Base-by-base conservation (phyloP, 2,888 invertebrate species). In the Elmis aenea region DNA sequence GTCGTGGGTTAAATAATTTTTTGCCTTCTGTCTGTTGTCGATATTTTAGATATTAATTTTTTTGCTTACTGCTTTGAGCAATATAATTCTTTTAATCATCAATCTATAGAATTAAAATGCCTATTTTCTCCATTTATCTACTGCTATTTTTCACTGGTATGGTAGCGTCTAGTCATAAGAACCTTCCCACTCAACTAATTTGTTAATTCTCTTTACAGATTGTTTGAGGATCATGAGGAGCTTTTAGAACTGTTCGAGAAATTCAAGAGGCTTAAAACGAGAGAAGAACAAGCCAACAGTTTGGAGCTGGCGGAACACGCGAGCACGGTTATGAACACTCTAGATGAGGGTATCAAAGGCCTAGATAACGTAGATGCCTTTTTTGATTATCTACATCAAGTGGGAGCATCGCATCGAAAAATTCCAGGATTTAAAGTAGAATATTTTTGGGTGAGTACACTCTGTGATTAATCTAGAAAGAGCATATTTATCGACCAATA, bases 321-420 rank as follows among this genome's bases (percentile, higher is more conserved):
- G 30, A 83, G 81, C 58, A 85, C 85, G 55, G 91, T 93, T 14
- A 92, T 92, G 91, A 81, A 79, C 55, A 88, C 90, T 1, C 67
- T 93, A 42, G 91, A 92, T 62, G 89, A 91, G 59, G 86, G 89
- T 42, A 91, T 93, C 68, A 83, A 85, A 61, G 82, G 85, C 13
- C 73, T 92, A 40, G 90, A 91, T 58, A 83, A 90, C 63, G 73
- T 88, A 67, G 90, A 91, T 66, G 79, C 80, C 58, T 89, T 91
- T 72, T 81, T 87, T 66, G 78, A 83, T 55, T 86, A 82, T 61
- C 75, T 92, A 36, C 81, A 85, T 58, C 83, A 86, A 67, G 83
- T 89, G 29, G 92, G 90, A 2, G 84, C 83, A 31, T 81, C 85
- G 34, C 92, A 92, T 69, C 74, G 80, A 45, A 77, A 83, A 67